Evolutionary conservation across 2,113 vertebrate species (phyloP).

Genomic region (Mastomys natalensis): DNA sequence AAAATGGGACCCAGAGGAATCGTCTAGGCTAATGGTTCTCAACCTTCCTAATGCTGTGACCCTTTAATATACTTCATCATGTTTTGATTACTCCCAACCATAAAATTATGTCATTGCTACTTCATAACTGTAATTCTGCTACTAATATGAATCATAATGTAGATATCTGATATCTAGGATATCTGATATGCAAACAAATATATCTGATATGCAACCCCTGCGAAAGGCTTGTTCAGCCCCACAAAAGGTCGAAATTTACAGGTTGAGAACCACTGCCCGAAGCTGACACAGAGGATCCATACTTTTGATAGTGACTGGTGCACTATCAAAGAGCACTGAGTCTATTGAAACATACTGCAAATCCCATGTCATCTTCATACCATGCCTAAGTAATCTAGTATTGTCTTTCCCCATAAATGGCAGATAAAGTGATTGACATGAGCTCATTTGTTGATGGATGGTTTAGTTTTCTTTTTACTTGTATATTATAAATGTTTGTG

Average conservation of each 20-base stretch:
- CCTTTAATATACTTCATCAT: neutral
- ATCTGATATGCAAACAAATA: neutral
- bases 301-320: neutral
- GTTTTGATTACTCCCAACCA: neutral
- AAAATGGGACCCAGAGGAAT: neutral
- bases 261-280: neutral
- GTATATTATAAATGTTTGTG: neutral
- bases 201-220: neutral
- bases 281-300: neutral
- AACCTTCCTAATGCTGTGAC: neutral
- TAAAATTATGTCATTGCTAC: neutral
- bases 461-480: neutral
- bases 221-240: neutral
- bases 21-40: neutral
- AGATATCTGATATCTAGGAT: neutral
- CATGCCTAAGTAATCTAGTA: constrained; percentile 11
- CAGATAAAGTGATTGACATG: neutral
- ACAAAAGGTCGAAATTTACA: neutral
- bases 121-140: neutral
- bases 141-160: neutral
- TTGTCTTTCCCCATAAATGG: neutral
- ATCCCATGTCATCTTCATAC: neutral
- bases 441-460: neutral
- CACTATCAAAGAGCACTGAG: neutral
- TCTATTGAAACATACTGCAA: neutral